A percentile compares a stretch with the other conserved stretches of the same genome.
Conservation (phyloP, 2,888 invertebrate genomes). For the Seira ritae region DNA sequence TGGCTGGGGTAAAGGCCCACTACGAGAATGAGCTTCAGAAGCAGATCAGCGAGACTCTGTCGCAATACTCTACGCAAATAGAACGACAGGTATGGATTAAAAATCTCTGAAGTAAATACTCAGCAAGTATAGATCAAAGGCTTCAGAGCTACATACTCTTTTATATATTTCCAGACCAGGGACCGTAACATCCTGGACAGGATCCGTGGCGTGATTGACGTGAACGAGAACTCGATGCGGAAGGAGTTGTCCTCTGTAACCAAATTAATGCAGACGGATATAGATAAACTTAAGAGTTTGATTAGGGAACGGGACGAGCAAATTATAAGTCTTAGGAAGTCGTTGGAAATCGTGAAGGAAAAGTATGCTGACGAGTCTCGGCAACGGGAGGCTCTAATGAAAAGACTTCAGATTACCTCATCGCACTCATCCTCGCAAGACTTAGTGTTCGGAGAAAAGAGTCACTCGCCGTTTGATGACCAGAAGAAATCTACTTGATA, state of each 20-base stretch:
- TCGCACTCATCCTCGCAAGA: no score
- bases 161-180: constrained; percentile 23
- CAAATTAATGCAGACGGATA: constrained; percentile 48
- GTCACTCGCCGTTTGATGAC: constrained; percentile 5
- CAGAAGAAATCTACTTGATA: no score
- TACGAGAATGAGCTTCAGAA: constrained; percentile 48
- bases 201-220: constrained; percentile 53
- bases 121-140: background rate
- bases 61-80: constrained; percentile 48
- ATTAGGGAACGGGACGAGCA: constrained; percentile 61
- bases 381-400: constrained; percentile 50
- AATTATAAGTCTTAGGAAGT: constrained; percentile 54
- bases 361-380: constrained; percentile 57
- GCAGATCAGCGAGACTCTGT: constrained; percentile 49
- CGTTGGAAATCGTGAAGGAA: constrained; percentile 49
- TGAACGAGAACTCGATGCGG: constrained; percentile 51
- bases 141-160: background rate
- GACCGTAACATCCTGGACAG: constrained; percentile 54
- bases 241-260: constrained; percentile 49
- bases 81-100: constrained; percentile 41
- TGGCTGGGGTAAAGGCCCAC: constrained; percentile 35
- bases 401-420: constrained; percentile 53
- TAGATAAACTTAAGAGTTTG: constrained; percentile 45
- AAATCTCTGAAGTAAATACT: no score
- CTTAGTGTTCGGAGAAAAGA: no score